Base-by-base conservation (phyloP, 2,888 invertebrate genomes). In the Drosophila aldrichi region DNA sequence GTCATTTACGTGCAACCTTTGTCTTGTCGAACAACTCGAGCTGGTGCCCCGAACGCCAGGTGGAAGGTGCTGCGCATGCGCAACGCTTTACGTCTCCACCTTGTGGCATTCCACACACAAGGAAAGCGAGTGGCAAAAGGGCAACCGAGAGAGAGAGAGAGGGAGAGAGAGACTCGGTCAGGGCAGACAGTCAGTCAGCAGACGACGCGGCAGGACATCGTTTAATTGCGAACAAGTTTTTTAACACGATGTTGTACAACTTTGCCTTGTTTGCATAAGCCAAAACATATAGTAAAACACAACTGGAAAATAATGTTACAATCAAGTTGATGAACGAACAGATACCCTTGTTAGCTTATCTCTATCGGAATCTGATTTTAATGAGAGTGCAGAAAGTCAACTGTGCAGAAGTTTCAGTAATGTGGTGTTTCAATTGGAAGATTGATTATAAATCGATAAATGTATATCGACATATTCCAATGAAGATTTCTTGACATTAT, bases 1-100 rank as follows among this genome's bases (percentile, higher is more conserved):
- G 92, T 92, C 92, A 92, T 91, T 92, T 91, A 89, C 88, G 91
- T 86, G 92, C 92, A 90, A 91, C 92, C 91, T 91, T 92, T 91
- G 90, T 90, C 88, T 90, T 77, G 77, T 72, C 48, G 64, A 74
- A 81, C 79, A 74, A 60, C 52, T 67, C 78, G 59, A 65, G 64
- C 59, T 62, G 52, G 54, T 34, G 69, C 25, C 52, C 46, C 51
- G 65, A 84, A 91, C 88, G 91, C 92, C 91, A 92, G 91, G 90
- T 90, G 91, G 83, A 85, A 84, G 82, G 75, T 66, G 64, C 62
- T 44, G 82, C 68, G 79, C 79, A 74, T 77, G 84, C 71, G 79
- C 78, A 75, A 72, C 78, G 34, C 55, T 57, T 58, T 66, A 40
- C 40, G 41, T 48, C 73, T 46, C 55, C 61, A 59, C 44, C 64